Conservation (phyloP, 2,797 vertebrate species). For the Basileuterus tristriatus region DNA sequence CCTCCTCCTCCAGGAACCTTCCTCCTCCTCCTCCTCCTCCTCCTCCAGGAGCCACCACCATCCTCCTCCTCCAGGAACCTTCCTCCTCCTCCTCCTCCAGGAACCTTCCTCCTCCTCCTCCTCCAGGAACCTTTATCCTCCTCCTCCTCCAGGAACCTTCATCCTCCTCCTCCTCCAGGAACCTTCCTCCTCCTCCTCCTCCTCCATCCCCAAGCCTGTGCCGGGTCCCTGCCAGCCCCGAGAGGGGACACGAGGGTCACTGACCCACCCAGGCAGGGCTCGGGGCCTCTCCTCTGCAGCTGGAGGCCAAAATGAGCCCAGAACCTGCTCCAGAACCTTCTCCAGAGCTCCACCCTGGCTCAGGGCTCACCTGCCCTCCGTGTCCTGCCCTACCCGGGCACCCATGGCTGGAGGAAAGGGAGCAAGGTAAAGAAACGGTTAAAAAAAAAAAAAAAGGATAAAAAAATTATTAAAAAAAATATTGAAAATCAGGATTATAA, state of each 20-base stretch:
- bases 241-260: not conserved
- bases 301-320: not conserved
- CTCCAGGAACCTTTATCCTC: too few relatives aligned
- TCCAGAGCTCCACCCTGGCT: not conserved
- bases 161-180: too few relatives aligned
- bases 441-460: not conserved
- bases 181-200: too few relatives aligned
- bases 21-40: too few relatives aligned
- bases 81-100: too few relatives aligned
- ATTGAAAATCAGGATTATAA: slow-evolving; percentile 74
- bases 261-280: not conserved
- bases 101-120: too few relatives aligned
- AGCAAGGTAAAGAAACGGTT: not conserved
- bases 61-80: too few relatives aligned
- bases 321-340: not conserved
- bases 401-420: not conserved
- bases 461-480: not conserved
- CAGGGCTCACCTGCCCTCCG: not conserved
- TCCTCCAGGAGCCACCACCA: too few relatives aligned
- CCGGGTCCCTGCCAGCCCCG: too few relatives aligned
- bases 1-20: too few relatives aligned
- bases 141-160: too few relatives aligned
- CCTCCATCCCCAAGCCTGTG: too few relatives aligned
- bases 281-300: not conserved
- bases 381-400: not conserved